Conservation (phyloP, 2,888 invertebrate genomes). For the Drosophila merina region DNA sequence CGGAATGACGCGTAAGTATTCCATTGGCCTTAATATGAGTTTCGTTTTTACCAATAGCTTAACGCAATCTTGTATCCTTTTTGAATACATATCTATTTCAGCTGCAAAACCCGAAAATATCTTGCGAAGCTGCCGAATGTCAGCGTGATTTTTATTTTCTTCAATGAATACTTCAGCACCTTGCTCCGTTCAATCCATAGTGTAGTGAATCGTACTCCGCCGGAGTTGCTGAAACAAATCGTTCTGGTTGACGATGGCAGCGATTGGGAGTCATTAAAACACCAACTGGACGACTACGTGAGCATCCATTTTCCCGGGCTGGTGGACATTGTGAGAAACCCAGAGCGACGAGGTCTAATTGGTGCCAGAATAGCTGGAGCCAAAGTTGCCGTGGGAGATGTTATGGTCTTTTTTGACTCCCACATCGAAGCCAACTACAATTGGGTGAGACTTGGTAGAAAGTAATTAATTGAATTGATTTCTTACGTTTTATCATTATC, state of each 20-base stretch:
- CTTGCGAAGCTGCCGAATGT: slow-evolving; percentile 86
- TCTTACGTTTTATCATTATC: slow-evolving; percentile 87
- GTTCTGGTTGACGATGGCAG: slow-evolving; percentile 95
- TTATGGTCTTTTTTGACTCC: slow-evolving; percentile 95
- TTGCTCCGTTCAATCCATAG: slow-evolving; percentile 92
- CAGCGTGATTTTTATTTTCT: slow-evolving; percentile 96
- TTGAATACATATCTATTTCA: slow-evolving; percentile 23
- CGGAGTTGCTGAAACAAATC: slow-evolving; percentile 91
- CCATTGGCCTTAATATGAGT: too few species aligned
- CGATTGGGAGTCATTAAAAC: slow-evolving; percentile 89
- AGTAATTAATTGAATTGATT: background rate
- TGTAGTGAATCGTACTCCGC: slow-evolving; percentile 92
- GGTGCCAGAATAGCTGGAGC: slow-evolving; percentile 94
- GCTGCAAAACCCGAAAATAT: slow-evolving; percentile 77
- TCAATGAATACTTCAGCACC: slow-evolving; percentile 96
- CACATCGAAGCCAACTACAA: slow-evolving; percentile 96
- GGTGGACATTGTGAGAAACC: slow-evolving; percentile 90
- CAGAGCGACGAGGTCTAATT: slow-evolving; percentile 92
- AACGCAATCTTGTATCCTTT: too few species aligned
- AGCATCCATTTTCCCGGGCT: slow-evolving; percentile 87
- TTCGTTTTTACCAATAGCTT: too few species aligned
- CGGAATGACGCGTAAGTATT: slow-evolving; percentile 85
- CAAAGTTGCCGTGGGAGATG: slow-evolving; percentile 89
- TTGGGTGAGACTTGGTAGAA: slow-evolving; percentile 85
- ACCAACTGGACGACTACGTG: slow-evolving; percentile 90